Conservation (phyloP, 2,888 invertebrate species). For the Harmothoe impar region DNA sequence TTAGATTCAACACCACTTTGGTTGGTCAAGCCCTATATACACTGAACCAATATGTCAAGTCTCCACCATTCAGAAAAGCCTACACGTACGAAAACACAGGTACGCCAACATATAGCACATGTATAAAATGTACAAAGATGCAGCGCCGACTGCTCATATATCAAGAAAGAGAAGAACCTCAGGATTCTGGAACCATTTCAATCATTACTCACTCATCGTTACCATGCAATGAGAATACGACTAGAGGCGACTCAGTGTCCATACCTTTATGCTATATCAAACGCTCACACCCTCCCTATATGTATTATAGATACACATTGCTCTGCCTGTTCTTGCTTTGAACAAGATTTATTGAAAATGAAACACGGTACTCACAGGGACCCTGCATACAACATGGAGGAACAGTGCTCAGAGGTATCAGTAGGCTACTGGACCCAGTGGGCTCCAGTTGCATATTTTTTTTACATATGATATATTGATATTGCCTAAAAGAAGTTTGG, state of each 20-base stretch:
- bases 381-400: constrained; percentile 37
- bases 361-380: constrained; percentile 10
- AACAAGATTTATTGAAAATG: background rate
- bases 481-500: constrained; percentile 6
- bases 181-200: constrained; percentile 52
- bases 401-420: constrained; percentile 20
- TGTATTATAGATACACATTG: constrained; percentile 29
- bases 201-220: constrained; percentile 52
- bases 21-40: constrained; percentile 28
- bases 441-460: background rate
- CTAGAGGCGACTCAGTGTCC: constrained; percentile 55
- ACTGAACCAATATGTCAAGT: constrained; percentile 46
- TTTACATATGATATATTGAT: background rate
- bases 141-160: constrained; percentile 35
- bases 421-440: background rate
- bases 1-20: background rate
- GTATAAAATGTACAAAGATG: constrained; percentile 56
- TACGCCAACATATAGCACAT: constrained; percentile 56
- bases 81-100: constrained; percentile 53
- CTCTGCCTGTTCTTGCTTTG: constrained; percentile 2
- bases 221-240: constrained; percentile 57
- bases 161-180: constrained; percentile 55
- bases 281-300: constrained; percentile 19
- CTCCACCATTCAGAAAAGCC: constrained; percentile 47
- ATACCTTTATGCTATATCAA: constrained; percentile 55